phyloP scores from a whole-genome alignment of 2,888 invertebrate species.

The Sinhomidia bicolor region DNA sequence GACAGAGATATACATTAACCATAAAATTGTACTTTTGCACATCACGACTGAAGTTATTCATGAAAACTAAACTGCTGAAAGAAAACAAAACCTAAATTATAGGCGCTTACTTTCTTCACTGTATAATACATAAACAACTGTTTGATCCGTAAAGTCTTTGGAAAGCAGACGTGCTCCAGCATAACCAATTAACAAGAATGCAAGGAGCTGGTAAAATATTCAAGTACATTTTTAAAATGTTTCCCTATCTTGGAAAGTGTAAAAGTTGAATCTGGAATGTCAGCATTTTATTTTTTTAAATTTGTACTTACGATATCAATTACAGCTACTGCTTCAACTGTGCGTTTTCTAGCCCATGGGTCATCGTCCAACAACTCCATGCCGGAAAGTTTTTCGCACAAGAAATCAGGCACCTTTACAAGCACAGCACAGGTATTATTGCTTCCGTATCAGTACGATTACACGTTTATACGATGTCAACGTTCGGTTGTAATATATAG shows the following conservation, averaged over 20 bases:
- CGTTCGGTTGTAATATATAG: too few relatives aligned
- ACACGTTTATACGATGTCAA: too few relatives aligned
- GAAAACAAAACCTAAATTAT: not conserved
- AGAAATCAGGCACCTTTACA: too few relatives aligned
- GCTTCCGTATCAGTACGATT: too few relatives aligned
- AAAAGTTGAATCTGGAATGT: too few relatives aligned
- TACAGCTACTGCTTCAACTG: constrained; percentile 75
- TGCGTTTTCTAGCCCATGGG: constrained; percentile 76
- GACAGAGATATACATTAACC: too few relatives aligned
- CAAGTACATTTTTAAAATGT: not conserved
- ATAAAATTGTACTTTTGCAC: too few relatives aligned
- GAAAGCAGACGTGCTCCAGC: constrained; percentile 74
- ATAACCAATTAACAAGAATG: constrained; percentile 76
- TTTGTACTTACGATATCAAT: constrained; percentile 73
- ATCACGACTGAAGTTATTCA: too few relatives aligned
- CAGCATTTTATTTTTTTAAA: not conserved
- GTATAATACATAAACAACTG: constrained; percentile 69
- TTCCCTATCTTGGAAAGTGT: too few relatives aligned
- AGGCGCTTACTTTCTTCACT: constrained; percentile 71
- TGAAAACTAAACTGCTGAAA: too few relatives aligned
- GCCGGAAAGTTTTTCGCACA: not conserved
- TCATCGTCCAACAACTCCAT: constrained; percentile 63
- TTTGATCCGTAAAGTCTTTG: constrained; percentile 76
- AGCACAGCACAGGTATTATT: too few relatives aligned
- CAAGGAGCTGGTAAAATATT: constrained; percentile 68